Evolutionary conservation across 2,113 vertebrate species (phyloP).

Genomic region (Empidonax traillii): DNA sequence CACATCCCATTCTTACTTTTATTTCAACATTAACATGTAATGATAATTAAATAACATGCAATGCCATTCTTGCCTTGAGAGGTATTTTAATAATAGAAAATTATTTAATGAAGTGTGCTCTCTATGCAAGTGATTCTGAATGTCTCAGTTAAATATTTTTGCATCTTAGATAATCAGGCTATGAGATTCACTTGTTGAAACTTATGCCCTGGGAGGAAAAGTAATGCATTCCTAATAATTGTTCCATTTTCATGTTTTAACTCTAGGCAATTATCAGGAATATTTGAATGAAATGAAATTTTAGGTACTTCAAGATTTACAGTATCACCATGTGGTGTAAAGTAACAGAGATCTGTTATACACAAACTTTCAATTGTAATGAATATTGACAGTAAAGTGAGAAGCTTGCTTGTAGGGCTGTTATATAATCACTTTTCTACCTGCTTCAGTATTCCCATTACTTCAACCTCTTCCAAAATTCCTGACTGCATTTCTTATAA

Average conservation of each 20-base stretch:
- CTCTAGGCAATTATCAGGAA: not conserved
- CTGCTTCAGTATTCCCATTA: not conserved
- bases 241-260: conserved; percentile 17
- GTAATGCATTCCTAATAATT: conserved; percentile 41
- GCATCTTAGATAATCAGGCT: conserved; percentile 26
- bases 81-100: conserved; percentile 36
- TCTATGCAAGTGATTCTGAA: not conserved
- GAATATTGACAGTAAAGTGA: conserved; percentile 31
- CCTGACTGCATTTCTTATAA: not conserved
- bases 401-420: not conserved
- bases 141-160: conserved; percentile 15
- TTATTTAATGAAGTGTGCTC: conserved; percentile 10
- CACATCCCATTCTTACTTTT: not conserved
- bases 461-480: conserved; percentile 13
- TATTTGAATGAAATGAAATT: not conserved
- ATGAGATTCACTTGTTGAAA: conserved; percentile 54
- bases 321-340: not conserved
- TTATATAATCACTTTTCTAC: conserved; percentile 33
- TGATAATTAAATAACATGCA: conserved; percentile 24
- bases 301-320: not conserved
- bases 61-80: not conserved
- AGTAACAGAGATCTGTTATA: not conserved
- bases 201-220: not conserved
- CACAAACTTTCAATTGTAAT: conserved; percentile 47
- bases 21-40: conserved; percentile 5